Evolutionary conservation across 2,113 vertebrate genomes (phyloP).

Genomic region (Cathartes aura): DNA sequence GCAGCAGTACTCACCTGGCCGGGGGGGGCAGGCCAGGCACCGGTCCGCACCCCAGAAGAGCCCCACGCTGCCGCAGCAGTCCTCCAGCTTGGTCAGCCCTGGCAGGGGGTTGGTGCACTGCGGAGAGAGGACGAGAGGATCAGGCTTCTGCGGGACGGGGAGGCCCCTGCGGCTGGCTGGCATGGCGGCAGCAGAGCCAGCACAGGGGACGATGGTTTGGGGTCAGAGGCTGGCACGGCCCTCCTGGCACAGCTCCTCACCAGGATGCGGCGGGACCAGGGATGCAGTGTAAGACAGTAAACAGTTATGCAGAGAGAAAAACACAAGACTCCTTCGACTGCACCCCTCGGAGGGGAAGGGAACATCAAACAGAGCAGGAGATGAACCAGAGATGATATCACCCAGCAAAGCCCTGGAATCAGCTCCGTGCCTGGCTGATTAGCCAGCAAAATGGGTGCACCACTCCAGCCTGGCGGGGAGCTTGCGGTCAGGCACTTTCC

Average conservation of each 20-base stretch:
- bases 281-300: neutral
- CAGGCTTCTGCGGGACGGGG: neutral
- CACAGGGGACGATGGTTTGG: neutral
- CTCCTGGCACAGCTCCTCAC: neutral
- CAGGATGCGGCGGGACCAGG: accelerated
- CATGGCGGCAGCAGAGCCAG: neutral
- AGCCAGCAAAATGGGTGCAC: constrained; percentile 5
- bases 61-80: constrained; percentile 93
- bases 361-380: neutral
- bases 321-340: neutral
- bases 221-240: neutral
- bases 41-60: constrained; percentile 89
- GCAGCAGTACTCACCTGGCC: constrained; percentile 84
- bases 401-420: neutral
- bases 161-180: accelerated
- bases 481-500: neutral
- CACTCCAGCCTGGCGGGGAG: neutral
- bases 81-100: constrained; percentile 89
- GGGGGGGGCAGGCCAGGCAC: constrained; percentile 88
- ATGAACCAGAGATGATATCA: constrained; percentile 31
- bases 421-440: neutral
- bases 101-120: constrained; percentile 91
- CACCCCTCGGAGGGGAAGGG: neutral
- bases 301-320: constrained; percentile 12
- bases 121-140: constrained; percentile 33